Evolutionary conservation across 2,888 invertebrate species (phyloP), one percentile per base, ranked within the genome.

Genomic region (Leucophenga montana): DNA sequence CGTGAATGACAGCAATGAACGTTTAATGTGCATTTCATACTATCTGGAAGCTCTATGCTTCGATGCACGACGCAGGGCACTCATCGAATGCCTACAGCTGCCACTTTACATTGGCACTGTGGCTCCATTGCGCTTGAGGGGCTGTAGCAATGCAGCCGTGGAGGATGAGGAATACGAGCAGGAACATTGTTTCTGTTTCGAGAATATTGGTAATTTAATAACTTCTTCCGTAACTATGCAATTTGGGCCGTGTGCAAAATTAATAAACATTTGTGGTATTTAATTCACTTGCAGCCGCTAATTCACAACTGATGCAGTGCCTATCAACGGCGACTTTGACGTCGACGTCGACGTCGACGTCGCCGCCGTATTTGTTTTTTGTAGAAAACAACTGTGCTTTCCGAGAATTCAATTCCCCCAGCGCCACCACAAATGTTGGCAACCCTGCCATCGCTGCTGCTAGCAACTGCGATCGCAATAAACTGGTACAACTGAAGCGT

Each of bases 101-200:
- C 70, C 81, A 0, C 9, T 82, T 4, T 64, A 65, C 33, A 78
- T 82, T 11, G 84, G 74, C 48, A 80, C 76, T 39, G 72, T 73
- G 66, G 4, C 6, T 22, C 48, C 20, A 27, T 6, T 54, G 44
- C 2, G 8, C 66, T 33, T 27, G 33, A 54, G 4, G 64, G 39
- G 39, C 8, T 39, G 3, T 39, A 39, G 3, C 22, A 56, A 22
- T 27, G 56, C 8, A 14, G 20, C 18, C 6, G 22, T 14, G 9
- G 56, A 56, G 6, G 3, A 6, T 56, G 27, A 8, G 39, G 39
- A 22, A 1, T 14, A 1, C n/a, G n/a, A 59, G 22, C 16, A 48
- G 18, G 22, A 64, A 8, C 14, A 48, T 1, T 64, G 22, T 0
- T 59, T 68, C 18, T 77, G 81, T 31, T 76, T 72, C 33, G 72